Evolutionary conservation across 53 echinoderm and acorn worm genomes (phyloP), one percentile per base, ranked within the genome.

Genomic region (Paracentrotus lividus): DNA sequence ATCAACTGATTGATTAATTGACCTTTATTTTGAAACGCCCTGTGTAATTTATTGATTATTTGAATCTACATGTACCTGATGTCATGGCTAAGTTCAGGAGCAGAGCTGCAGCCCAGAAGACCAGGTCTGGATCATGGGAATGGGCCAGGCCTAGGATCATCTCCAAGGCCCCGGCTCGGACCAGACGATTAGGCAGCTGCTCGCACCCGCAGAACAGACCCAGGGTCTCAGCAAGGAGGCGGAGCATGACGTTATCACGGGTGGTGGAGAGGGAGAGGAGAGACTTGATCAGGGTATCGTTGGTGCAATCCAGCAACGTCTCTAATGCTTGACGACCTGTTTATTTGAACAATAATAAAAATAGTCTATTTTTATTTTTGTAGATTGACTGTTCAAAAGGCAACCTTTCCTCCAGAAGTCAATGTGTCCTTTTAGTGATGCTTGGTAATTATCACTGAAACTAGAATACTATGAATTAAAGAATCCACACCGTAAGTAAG

Each of bases 21-120:
- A n/a, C n/a, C n/a, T n/a, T n/a, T n/a, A n/a, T n/a, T n/a, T n/a
- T n/a, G n/a, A n/a, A n/a, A n/a, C n/a, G n/a, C n/a, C n/a, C n/a
- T n/a, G n/a, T n/a, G n/a, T n/a, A n/a, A n/a, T n/a, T n/a, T n/a
- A n/a, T n/a, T n/a, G n/a, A n/a, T n/a, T n/a, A n/a, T n/a, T n/a
- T n/a, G n/a, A n/a, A n/a, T 49, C 21, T 92, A 15, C 9, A 52
- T 52, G 52, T 57, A 96, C 96, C 96, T 94, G 95, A 96, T 47
- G 95, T 97, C 97, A 97, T 97, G 23, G 97, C 95, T 75, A 97
- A 86, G 91, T 97, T 95, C 34, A 97, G 93, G 2, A 97, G 87
- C 77, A 97, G 67, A 0, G 95, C 95, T 0, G 97, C 93, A 29
- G 94, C 90, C 94, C 95, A 97, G 91, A 97, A 97, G 16, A 93